Base-by-base conservation (phyloP, 2,797 vertebrate genomes). In the Mus minutoides region DNA sequence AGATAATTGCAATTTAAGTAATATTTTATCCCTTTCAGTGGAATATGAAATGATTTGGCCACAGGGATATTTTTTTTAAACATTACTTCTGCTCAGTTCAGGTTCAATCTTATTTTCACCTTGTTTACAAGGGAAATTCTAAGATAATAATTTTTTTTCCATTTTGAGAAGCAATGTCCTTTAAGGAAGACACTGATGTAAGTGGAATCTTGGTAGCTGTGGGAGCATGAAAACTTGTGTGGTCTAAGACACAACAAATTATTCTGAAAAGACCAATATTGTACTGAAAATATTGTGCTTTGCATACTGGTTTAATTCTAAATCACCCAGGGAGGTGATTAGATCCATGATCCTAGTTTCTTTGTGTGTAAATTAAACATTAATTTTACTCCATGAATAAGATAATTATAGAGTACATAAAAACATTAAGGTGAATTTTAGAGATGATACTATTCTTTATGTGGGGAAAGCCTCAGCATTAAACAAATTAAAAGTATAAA, bases 1-100 rank as follows among this genome's bases (percentile, higher is more conserved):
- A 95, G 94, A 54, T 95, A 97, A 98, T 96, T 97, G 85, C 88
- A 97, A 89, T 56, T 58, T 91, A 78, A 92, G 24, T 76, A 79
- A 95, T 94, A 96, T 34, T 97, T 93, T 91, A 91, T 37, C 80
- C 7, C 12, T 91, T 52, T 94, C n/a, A 91, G n/a, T 67, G 60
- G 24, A 26, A 56, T 26, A 43, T 88, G 94, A 95, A 96, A n/a
- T 91, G 91, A 92, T 56, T 97, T 97, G 87, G 12, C 16, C 87
- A 43, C 52, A 11, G 54, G 22, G 83, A 52, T 76, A 87, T 88
- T 71, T 88, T 92, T 67, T 62, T 79, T 60, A 62, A 76, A 49
- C 22, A 91, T 96, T 80, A 56, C 34, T n/a, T 90, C 73, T 34
- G 62, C 86, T 88, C 87, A 80, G 94, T 90, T 37, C 58, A 71